These are phyloP conservation scores for Epinotia demarniana DNA, from an alignment of 2,888 invertebrate genomes.

Conservation along the genomic window DNA sequence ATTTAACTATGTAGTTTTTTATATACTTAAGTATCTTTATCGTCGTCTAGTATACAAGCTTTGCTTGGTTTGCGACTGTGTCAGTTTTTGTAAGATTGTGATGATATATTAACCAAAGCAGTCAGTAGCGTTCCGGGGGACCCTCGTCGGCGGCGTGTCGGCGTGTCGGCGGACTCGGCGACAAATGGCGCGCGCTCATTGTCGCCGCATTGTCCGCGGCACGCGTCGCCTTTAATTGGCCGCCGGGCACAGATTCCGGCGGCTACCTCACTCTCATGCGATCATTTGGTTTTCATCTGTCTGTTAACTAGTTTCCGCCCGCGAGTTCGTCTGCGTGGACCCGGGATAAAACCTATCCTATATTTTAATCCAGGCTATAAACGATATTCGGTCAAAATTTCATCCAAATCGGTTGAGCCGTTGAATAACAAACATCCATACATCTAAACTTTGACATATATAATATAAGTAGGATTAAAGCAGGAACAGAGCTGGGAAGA, in stretches of 20 bases:
- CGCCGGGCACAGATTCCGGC: neutral
- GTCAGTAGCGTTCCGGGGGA: neutral
- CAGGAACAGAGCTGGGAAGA: too few relatives aligned
- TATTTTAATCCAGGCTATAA: too few relatives aligned
- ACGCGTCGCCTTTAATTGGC: slow-evolving; percentile 11
- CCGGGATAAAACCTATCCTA: too few relatives aligned
- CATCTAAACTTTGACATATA: too few relatives aligned
- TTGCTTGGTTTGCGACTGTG: neutral
- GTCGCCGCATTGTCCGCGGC: slow-evolving; percentile 14
- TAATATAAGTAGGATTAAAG: too few relatives aligned
- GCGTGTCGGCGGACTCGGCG: neutral
- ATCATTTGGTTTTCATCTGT: slow-evolving; percentile 5
- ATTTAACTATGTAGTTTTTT: too few relatives aligned
- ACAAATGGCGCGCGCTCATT: slow-evolving; percentile 17
- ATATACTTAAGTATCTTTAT: too few relatives aligned
- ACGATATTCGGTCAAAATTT: too few relatives aligned
- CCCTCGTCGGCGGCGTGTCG: neutral
- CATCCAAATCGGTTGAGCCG: too few relatives aligned
- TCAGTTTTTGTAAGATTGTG: neutral
- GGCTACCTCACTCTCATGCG: neutral
- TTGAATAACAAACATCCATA: too few relatives aligned
- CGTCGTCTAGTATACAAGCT: too few relatives aligned
- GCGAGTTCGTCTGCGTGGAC: too few relatives aligned
- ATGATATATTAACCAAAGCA: neutral
- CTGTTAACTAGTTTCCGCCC: neutral